A percentile compares a stretch with the other conserved stretches of the same genome.
These are phyloP conservation scores for Papilio polytes DNA, from an alignment of 1,140 invertebrate species.

Conservation along the genomic window DNA sequence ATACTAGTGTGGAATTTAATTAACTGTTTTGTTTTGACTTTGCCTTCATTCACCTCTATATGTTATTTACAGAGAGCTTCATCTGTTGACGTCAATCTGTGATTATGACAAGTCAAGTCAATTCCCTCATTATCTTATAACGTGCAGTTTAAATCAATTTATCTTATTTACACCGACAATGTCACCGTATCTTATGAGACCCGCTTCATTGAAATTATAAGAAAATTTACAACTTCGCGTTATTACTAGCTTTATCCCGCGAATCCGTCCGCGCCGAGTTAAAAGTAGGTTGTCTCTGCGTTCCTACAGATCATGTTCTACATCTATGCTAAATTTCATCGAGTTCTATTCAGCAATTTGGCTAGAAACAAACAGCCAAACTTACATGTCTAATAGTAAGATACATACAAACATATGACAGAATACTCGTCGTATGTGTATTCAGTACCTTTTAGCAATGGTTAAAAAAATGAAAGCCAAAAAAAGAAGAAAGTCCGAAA, in stretches of 20 bases:
- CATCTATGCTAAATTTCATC: too few relatives aligned
- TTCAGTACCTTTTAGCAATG: too few relatives aligned
- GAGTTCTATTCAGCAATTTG: too few relatives aligned
- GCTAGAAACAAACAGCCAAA: too few relatives aligned
- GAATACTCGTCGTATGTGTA: too few relatives aligned
- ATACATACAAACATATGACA: too few relatives aligned
- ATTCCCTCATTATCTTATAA: not conserved
- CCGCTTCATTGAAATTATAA: not conserved
- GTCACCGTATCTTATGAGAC: not conserved
- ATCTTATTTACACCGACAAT: not conserved
- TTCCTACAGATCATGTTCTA: too few relatives aligned
- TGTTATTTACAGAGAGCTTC: slow-evolving; percentile 15
- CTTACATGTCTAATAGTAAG: too few relatives aligned
- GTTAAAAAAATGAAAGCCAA: not conserved
- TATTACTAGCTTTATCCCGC: not conserved
- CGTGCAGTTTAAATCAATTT: slow-evolving; percentile 11
- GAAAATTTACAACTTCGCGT: not conserved
- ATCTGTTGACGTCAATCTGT: slow-evolving; percentile 24
- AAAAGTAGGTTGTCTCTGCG: too few relatives aligned
- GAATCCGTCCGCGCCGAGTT: too few relatives aligned
- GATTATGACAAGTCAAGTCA: slow-evolving; percentile 54
- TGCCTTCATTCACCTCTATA: slow-evolving; percentile 9
- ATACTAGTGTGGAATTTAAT: not conserved
- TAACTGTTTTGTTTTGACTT: slow-evolving; percentile 4
- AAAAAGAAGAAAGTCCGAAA: too few relatives aligned